phyloP scores from a whole-genome alignment of 1,140 invertebrate species.

The Drosophila ohnishii region DNA sequence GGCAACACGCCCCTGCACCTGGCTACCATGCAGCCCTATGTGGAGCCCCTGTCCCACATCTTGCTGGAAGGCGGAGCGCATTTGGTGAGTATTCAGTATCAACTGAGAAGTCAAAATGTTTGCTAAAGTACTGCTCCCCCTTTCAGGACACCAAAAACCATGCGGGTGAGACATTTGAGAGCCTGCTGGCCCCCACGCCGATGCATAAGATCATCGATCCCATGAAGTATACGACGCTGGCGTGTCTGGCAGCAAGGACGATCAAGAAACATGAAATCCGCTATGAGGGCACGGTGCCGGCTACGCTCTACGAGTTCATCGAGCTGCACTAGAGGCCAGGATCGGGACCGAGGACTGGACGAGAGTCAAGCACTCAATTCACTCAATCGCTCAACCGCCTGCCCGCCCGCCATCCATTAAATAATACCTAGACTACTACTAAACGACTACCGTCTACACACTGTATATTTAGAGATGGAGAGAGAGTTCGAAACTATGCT shows the following conservation, averaged over 20 bases:
- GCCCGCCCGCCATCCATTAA: constrained; percentile 63
- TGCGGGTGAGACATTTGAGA: constrained; percentile 90
- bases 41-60: constrained; percentile 87
- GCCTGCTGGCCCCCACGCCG: constrained; percentile 86
- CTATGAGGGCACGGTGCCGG: constrained; percentile 67
- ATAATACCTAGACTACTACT: constrained; percentile 54
- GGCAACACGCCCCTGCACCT: constrained; percentile 86
- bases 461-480: constrained; percentile 52
- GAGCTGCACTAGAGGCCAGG: constrained; percentile 71
- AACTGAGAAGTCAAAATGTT: not conserved
- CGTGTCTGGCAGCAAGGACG: constrained; percentile 91
- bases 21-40: constrained; percentile 85
- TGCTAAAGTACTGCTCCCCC: not conserved
- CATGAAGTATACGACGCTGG: constrained; percentile 90
- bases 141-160: constrained; percentile 90
- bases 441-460: constrained; percentile 53
- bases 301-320: constrained; percentile 76
- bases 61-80: constrained; percentile 92
- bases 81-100: constrained; percentile 83
- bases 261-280: constrained; percentile 84
- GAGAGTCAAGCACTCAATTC: constrained; percentile 53
- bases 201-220: constrained; percentile 89
- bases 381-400: constrained; percentile 44
- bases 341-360: constrained; percentile 31
- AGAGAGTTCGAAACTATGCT: constrained; percentile 44